Percentiles rank a stretch among this genome's conserved stretches.
These are phyloP conservation scores for Theocolax elegans DNA, from an alignment of 1,140 invertebrate genomes.

Conservation along the genomic window DNA sequence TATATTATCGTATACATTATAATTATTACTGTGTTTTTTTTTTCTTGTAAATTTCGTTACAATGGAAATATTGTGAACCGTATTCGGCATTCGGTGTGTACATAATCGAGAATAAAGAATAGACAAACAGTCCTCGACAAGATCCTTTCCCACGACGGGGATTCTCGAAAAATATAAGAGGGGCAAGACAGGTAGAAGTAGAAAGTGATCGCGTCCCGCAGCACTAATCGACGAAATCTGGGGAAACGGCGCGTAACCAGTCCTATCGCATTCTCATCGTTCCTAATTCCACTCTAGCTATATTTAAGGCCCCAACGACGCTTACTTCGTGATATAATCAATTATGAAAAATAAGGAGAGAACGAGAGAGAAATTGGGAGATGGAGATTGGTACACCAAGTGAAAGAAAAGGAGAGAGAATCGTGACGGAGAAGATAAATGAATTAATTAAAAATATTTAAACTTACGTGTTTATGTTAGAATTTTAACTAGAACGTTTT, in stretches of 20 bases:
- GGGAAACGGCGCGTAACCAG: constrained; percentile 48
- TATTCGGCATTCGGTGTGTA: no score
- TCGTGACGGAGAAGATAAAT: not conserved
- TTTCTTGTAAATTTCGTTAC: no score
- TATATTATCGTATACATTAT: no score
- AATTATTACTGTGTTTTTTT: no score
- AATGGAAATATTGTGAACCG: no score
- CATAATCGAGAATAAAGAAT: constrained; percentile 12
- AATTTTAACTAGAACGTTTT: no score
- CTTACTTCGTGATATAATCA: constrained; percentile 3
- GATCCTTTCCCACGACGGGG: constrained; percentile 5
- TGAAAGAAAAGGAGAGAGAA: not conserved
- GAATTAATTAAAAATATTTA: constrained; percentile 1
- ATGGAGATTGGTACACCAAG: no score
- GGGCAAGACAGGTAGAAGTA: not conserved
- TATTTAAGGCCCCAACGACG: not conserved
- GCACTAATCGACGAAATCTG: constrained; percentile 53
- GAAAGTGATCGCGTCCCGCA: constrained; percentile 1
- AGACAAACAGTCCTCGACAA: not conserved
- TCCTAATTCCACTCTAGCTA: constrained; percentile 37
- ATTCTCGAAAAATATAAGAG: not conserved
- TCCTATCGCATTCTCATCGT: constrained; percentile 46
- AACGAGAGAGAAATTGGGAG: constrained; percentile 15
- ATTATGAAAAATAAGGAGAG: not conserved
- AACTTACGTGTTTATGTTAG: no score